Base-by-base conservation (phyloP, 2,113 vertebrate species). In the Anolis carolinensis region DNA sequence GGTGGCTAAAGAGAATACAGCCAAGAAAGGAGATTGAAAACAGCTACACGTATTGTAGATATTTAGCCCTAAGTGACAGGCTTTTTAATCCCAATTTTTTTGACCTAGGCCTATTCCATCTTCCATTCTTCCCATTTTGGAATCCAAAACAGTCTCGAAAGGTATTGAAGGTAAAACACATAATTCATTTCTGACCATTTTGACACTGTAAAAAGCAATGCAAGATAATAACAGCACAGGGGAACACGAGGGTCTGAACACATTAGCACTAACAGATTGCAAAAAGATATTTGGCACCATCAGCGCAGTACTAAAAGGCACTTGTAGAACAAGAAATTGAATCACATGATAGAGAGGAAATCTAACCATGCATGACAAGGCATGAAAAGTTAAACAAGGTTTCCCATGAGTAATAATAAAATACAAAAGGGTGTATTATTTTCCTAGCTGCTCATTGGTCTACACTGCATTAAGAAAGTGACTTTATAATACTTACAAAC, bases 401-500 rank as follows among this genome's bases (percentile, higher is more conserved):
- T 63, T 80, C 76, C 82, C 5, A 48, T 0, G 14, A 87, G 39
- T 0, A 76, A n/a, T 85, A 13, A 65, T 32, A 86, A 89, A 91
- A 87, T 18, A 77, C n/a, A 81, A 82, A 88, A 50, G 84, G 21
- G 88, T 81, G 62, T 0, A 88, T 87, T 85, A 79, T 82, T 85
- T 48, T 62, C 48, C 68, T 52, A 89, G 59, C 84, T 59, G 89
- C 63, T 85, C 52, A 85, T 70, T 77, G 71, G 79, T 21, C 34
- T 0, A 1, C 3, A 70, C 59, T 84, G 5, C 74, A 91, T 84
- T 92, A 87, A 89, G 87, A 88, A 92, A 63, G 65, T 2, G 0
- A 73, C 48, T 68, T 55, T 82, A 88, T 68, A 85, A 91, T 67
- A 86, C 86, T 79, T 89, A 70, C 83, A 1, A 0, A 83, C 23